Evolutionary conservation across 2,888 invertebrate genomes (phyloP).

Genomic region (Drosophila paucipuncta): DNA sequence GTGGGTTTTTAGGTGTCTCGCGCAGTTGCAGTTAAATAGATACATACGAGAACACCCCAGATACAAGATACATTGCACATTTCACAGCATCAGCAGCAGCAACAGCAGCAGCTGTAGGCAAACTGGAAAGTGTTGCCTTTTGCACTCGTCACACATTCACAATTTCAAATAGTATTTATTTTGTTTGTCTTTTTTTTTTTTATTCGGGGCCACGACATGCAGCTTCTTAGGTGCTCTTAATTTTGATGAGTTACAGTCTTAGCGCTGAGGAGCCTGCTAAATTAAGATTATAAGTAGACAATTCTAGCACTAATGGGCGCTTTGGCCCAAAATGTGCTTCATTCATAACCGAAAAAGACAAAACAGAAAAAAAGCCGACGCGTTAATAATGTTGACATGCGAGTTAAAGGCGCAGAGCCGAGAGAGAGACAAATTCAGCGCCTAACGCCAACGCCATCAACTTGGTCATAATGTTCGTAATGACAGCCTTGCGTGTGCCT

Average conservation of each 20-base stretch:
- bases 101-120: constrained; percentile 35
- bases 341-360: constrained; percentile 48
- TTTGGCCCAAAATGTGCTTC: constrained; percentile 20
- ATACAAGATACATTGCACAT: constrained; percentile 37
- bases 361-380: constrained; percentile 3
- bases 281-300: constrained; percentile 11
- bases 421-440: not conserved
- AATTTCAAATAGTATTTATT: constrained; percentile 11
- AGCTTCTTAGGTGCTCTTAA: constrained; percentile 9
- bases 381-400: constrained; percentile 30
- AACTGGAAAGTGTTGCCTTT: constrained; percentile 74
- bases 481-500: constrained; percentile 72
- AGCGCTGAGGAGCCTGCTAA: constrained; percentile 5
- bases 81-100: constrained; percentile 49
- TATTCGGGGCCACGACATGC: not conserved
- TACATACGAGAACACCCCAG: constrained; percentile 24
- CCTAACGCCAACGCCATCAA: constrained; percentile 64
- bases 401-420: constrained; percentile 20
- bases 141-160: constrained; percentile 32
- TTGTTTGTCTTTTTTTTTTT: not conserved
- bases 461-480: constrained; percentile 64
- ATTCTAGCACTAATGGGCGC: constrained; percentile 24
- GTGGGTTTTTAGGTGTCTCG: constrained; percentile 79
- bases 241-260: constrained; percentile 6
- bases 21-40: constrained; percentile 62